Percentiles rank a stretch among this genome's conserved stretches.
phyloP scores from a whole-genome alignment of 2,888 invertebrate species.

The Fissipunctia ypsillon region DNA sequence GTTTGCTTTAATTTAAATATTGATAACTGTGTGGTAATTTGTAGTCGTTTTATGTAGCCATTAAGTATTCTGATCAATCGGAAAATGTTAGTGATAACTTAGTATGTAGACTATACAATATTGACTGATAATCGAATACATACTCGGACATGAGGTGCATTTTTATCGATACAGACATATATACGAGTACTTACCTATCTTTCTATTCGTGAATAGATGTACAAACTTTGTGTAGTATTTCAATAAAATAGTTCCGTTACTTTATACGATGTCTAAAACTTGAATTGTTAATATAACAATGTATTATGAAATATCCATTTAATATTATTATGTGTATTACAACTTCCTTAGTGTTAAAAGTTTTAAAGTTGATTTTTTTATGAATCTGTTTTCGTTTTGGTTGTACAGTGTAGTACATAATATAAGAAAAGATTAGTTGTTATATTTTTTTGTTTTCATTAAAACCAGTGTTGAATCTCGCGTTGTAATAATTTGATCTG shows the following conservation, averaged over 20 bases:
- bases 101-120: conserved; percentile 39
- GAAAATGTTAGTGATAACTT: conserved; percentile 35
- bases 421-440: conserved; percentile 7
- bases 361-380: conserved; percentile 12
- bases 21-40: conserved; percentile 37
- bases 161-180: conserved; percentile 30
- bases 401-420: not conserved
- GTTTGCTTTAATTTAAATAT: conserved; percentile 44
- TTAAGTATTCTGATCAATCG: conserved; percentile 19
- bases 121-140: conserved; percentile 54
- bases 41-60: conserved; percentile 37
- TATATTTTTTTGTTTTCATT: conserved; percentile 13
- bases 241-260: conserved; percentile 19
- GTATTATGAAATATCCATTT: conserved; percentile 28
- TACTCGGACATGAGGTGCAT: conserved; percentile 39
- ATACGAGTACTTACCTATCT: conserved; percentile 17
- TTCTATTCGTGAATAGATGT: conserved; percentile 21
- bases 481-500: conserved; percentile 34
- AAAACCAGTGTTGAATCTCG: conserved; percentile 51
- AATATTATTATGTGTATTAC: conserved; percentile 25
- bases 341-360: conserved; percentile 19
- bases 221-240: conserved; percentile 23
- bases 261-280: conserved; percentile 29
- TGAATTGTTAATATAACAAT: conserved; percentile 25
- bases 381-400: conserved; percentile 15